These are phyloP conservation scores for Rhagoletis zephyria DNA, from an alignment of 1,140 invertebrate species.

Conservation along the genomic window DNA sequence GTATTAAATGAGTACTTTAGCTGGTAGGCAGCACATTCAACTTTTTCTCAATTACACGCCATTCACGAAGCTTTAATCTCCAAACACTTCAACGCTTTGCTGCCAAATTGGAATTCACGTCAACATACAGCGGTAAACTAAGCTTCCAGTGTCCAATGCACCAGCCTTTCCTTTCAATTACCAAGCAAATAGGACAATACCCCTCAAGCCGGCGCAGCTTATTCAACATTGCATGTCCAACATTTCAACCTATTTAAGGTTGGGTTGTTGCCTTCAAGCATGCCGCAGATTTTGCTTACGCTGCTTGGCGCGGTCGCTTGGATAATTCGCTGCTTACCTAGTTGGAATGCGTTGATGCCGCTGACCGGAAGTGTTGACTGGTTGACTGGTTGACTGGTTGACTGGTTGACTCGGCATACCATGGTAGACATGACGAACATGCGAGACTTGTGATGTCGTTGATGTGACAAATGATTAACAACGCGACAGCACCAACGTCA, in stretches of 20 bases:
- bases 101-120: slow-evolving; percentile 33
- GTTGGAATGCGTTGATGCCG: not conserved
- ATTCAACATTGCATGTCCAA: not conserved
- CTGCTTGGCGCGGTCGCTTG: not conserved
- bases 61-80: slow-evolving; percentile 13
- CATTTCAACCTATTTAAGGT: not conserved
- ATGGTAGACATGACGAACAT: too few species aligned
- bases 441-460: not conserved
- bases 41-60: slow-evolving; percentile 26
- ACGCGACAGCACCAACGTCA: not conserved
- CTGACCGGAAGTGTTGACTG: slow-evolving; percentile 1
- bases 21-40: not conserved
- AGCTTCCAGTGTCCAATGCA: not conserved
- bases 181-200: slow-evolving; percentile 9
- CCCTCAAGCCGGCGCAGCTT: not conserved
- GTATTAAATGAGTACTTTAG: not conserved
- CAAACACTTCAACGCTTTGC: not conserved
- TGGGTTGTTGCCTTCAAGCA: slow-evolving; percentile 13
- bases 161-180: not conserved
- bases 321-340: not conserved
- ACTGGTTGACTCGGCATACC: not conserved
- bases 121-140: not conserved
- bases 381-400: not conserved
- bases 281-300: not conserved
- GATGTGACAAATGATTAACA: slow-evolving; percentile 39